Conservation (phyloP, 1,140 invertebrate species). For the Anoplolepis gracilipes region DNA sequence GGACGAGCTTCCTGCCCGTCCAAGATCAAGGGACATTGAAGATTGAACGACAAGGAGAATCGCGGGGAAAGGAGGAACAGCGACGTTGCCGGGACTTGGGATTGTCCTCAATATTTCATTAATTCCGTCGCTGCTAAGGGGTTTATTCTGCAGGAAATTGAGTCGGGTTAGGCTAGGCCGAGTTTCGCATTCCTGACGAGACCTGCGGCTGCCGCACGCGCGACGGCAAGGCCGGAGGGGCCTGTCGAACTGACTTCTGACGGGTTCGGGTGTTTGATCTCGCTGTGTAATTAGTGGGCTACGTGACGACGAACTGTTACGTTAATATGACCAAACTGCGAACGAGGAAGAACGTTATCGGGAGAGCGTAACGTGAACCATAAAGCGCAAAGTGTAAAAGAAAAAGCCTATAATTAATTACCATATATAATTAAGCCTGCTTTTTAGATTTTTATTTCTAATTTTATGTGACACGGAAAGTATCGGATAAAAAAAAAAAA, state of each 20-base stretch:
- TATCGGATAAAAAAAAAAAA: too few species aligned
- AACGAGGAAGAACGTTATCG: not conserved
- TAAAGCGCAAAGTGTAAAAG: not conserved
- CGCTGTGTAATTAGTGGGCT: slow-evolving; percentile 16
- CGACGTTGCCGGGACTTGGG: slow-evolving; percentile 26
- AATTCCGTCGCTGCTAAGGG: slow-evolving; percentile 59
- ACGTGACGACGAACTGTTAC: slow-evolving; percentile 24
- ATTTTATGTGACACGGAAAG: too few species aligned
- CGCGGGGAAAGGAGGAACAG: not conserved
- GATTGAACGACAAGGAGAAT: not conserved
- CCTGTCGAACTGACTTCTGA: slow-evolving; percentile 41
- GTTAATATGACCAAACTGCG: slow-evolving; percentile 6
- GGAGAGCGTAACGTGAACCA: not conserved
- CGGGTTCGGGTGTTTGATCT: slow-evolving; percentile 5
- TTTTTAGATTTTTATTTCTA: too few species aligned
- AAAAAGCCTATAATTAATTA: not conserved
- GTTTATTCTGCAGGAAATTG: slow-evolving; percentile 48
- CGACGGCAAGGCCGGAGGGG: not conserved
- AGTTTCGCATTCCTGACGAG: slow-evolving; percentile 51
- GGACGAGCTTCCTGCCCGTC: slow-evolving; percentile 16
- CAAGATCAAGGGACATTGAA: slow-evolving; percentile 34
- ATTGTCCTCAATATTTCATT: slow-evolving; percentile 69
- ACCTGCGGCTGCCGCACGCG: slow-evolving; percentile 16
- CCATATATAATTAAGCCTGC: too few species aligned
- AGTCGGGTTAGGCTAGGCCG: slow-evolving; percentile 44